These are phyloP conservation scores for Bombus haemorrhoidalis DNA, from an alignment of 1,140 invertebrate species.

Conservation along the genomic window DNA sequence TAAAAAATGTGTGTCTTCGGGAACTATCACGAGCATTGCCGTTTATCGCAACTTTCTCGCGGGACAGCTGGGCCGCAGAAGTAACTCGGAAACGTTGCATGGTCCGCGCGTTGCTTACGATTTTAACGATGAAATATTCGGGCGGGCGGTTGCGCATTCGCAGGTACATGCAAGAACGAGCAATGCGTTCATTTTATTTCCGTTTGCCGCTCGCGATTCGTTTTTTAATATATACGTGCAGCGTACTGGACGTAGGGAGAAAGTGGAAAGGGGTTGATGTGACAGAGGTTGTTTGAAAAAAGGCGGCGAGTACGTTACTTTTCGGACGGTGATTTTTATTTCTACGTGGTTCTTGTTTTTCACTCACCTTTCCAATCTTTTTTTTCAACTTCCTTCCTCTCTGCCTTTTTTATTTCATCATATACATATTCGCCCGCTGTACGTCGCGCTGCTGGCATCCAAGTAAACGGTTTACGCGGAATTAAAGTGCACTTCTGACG, in stretches of 20 bases:
- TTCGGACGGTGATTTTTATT: conserved; percentile 37
- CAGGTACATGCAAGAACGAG: neutral
- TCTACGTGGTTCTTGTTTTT: neutral
- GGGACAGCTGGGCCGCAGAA: neutral
- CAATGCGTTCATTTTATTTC: conserved; percentile 13
- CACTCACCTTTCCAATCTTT: neutral
- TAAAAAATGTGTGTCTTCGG: neutral
- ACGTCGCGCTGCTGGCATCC: conserved; percentile 1
- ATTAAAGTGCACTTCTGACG: conserved; percentile 23
- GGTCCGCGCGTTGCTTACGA: neutral
- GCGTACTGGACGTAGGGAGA: neutral
- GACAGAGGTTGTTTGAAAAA: conserved; percentile 17
- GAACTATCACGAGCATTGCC: neutral
- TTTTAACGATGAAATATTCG: conserved; percentile 24
- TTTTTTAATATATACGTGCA: conserved; percentile 2
- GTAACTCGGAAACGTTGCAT: neutral
- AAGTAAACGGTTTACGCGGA: conserved; percentile 24
- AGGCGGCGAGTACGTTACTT: conserved; percentile 24
- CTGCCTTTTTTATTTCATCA: neutral
- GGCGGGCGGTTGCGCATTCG: neutral
- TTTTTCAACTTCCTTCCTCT: neutral
- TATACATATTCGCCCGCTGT: neutral
- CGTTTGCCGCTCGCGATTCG: neutral
- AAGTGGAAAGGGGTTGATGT: neutral
- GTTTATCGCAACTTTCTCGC: neutral